Percentiles rank a stretch among this genome's conserved stretches.
Evolutionary conservation across 2,797 vertebrate genomes (phyloP).

Genomic region (Diceros bicornis): DNA sequence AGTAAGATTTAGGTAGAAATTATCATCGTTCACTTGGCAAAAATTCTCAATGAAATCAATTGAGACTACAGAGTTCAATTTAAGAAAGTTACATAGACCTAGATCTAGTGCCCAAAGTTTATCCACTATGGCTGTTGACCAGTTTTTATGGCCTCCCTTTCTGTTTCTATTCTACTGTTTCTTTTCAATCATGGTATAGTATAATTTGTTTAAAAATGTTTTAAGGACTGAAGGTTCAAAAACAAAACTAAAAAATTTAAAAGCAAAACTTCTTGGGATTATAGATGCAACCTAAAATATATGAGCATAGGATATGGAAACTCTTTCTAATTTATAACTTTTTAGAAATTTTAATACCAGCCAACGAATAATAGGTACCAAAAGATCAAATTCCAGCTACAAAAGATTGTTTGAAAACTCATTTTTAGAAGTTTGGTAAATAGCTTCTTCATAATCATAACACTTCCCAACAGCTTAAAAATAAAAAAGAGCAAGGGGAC

Average conservation of each 20-base stretch:
- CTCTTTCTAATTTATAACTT: neutral
- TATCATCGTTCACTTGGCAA: neutral
- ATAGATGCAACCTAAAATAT: neutral
- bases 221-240: conserved; percentile 50
- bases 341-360: conserved; percentile 38
- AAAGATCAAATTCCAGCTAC: neutral
- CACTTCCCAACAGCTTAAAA: neutral
- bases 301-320: neutral
- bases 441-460: neutral
- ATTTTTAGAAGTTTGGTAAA: conserved; percentile 6
- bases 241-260: conserved; percentile 44
- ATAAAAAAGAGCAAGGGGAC: neutral
- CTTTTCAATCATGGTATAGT: conserved; percentile 32
- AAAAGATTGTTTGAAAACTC: conserved; percentile 43
- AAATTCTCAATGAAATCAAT: conserved; percentile 20
- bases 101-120: neutral
- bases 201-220: neutral
- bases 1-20: conserved; percentile 43
- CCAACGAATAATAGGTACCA: neutral
- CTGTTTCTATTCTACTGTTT: neutral
- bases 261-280: conserved; percentile 36
- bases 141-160: neutral
- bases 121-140: neutral
- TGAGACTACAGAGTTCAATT: conserved; percentile 1
- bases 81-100: neutral